These are phyloP conservation scores for Hypomecis punctinalis DNA, from an alignment of 2,888 invertebrate species.

Conservation along the genomic window DNA sequence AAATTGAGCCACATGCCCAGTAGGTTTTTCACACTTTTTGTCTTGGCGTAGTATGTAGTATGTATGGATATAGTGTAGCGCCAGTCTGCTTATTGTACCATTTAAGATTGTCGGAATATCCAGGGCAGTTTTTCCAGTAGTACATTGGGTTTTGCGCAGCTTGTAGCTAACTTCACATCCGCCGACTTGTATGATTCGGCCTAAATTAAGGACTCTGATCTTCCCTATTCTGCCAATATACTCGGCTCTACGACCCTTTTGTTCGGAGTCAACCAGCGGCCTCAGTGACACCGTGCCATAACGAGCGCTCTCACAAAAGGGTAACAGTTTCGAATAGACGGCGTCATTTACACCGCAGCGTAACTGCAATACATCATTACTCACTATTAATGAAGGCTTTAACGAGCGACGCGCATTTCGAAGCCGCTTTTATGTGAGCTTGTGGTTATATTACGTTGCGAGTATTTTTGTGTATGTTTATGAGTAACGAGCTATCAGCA, in stretches of 20 bases:
- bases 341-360: constrained; percentile 39
- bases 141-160: no score
- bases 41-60: no score
- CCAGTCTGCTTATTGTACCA: no score
- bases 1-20: no score
- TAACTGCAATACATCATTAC: constrained; percentile 38
- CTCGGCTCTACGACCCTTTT: constrained; percentile 18
- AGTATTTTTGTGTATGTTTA: neutral
- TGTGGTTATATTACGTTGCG: neutral
- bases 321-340: constrained; percentile 35
- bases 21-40: no score
- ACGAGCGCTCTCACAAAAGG: constrained; percentile 36
- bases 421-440: constrained; percentile 24
- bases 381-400: constrained; percentile 38
- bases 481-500: neutral
- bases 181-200: no score
- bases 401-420: constrained; percentile 38
- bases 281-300: constrained; percentile 33
- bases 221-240: constrained; percentile 1
- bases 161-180: no score
- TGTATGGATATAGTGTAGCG: no score
- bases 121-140: no score
- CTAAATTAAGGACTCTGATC: neutral
- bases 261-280: constrained; percentile 28
- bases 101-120: no score